Evolutionary conservation across 2,888 invertebrate species (phyloP).

Genomic region (Brenthis hecate): DNA sequence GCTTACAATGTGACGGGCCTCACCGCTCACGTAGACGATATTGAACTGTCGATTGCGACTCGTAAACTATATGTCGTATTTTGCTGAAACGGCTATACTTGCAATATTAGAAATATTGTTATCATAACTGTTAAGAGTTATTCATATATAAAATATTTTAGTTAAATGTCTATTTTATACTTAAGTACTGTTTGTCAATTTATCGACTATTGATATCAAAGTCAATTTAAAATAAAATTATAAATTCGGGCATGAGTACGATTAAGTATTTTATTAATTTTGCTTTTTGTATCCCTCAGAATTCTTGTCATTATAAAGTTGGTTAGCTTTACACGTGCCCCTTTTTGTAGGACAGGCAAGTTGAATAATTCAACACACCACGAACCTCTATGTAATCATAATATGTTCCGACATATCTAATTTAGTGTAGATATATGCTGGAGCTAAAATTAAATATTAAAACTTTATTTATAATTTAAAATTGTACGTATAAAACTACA

Average conservation of each 20-base stretch:
- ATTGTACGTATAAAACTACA: not conserved
- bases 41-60: slow-evolving; percentile 35
- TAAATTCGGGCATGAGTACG: too few relatives aligned
- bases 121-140: not conserved
- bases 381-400: slow-evolving; percentile 38
- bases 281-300: slow-evolving; percentile 4
- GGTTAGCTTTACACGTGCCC: slow-evolving; percentile 43
- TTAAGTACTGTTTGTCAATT: not conserved
- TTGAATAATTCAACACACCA: slow-evolving; percentile 47
- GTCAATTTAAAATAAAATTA: too few relatives aligned
- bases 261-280: slow-evolving; percentile 9
- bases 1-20: slow-evolving; percentile 38
- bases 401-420: slow-evolving; percentile 42
- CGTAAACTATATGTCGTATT: slow-evolving; percentile 27
- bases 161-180: not conserved
- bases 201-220: too few relatives aligned
- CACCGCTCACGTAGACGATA: slow-evolving; percentile 38
- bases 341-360: slow-evolving; percentile 38
- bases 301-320: slow-evolving; percentile 25
- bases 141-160: too few relatives aligned
- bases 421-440: not conserved
- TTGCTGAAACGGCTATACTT: not conserved
- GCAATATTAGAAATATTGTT: not conserved
- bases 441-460: not conserved
- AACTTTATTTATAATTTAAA: not conserved